Base-by-base conservation (phyloP, 2,113 vertebrate genomes). In the Anguilla rostrata region DNA sequence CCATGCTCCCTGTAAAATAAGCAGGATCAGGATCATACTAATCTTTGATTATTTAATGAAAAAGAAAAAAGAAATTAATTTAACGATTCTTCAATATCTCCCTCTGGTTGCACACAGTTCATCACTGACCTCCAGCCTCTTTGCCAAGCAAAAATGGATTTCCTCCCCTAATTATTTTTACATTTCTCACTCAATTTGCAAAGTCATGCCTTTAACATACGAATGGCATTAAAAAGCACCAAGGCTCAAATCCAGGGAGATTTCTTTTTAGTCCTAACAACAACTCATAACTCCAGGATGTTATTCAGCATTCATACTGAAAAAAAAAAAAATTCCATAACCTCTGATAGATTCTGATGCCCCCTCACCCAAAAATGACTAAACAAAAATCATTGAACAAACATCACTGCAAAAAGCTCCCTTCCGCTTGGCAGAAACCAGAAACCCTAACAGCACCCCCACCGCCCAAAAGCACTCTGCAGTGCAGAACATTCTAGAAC, bases 151-250 rank as follows among this genome's bases (percentile, higher is more conserved):
- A 39, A 39, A 34, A 86, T 86, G 39, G 78, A 86, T 82, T 60
- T 63, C 53, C 40, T 86, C 60, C 53, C 49, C 78, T 41, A 79
- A 49, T 56, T 86, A 66, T 81, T 60, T 81, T 86, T 81, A 66
- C 85, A 43, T 22, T 82, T 82, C 40, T 46, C 39, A 46, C 85
- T 81, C 78, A 43, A 81, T 81, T 46, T 81, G 56, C 85, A 43
- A 57, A 39, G 39, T 82, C 78, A 82, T 0, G 15, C 40, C 5
- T 78, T 60, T 81, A 41, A 57, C 78, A 60, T 86, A 60, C 39
- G 53, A 81, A 81, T 60, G 49, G 39, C 78, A 86, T 81, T 39
- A 57, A 66, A 66, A 66, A 66, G 60, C 26, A 66, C 5, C 4
- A 26, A 66, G 18, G 60, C 60, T 20, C 18, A 22, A 66, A 6